Base-by-base conservation (phyloP, 2,113 vertebrate species). In the Daphoenositta chrysoptera region DNA sequence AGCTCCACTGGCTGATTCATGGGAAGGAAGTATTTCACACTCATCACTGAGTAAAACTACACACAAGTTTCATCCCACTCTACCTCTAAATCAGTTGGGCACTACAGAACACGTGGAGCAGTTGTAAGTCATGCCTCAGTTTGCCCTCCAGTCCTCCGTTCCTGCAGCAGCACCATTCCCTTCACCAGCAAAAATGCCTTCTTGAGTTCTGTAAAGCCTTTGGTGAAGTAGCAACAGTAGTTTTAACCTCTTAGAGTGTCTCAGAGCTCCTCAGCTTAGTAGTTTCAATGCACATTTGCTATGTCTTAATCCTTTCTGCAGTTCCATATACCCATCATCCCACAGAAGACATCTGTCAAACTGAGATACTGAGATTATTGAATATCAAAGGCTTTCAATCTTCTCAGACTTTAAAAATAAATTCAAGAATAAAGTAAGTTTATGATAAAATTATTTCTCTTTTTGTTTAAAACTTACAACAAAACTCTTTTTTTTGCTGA, bases 11-110 rank as follows among this genome's bases (percentile, higher is more conserved):
- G 11, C 1, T 21, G 31, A n/a, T 65, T 28, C 37, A 10, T 0
- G 0, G 3, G 20, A 17, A 82, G 9, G 26, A 72, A 48, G 9
- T 6, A 17, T 27, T 37, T 73, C 45, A 6, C 0, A 0, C 20
- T 69, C 22, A 12, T 6, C 53, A 21, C 57, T 7, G 45, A 51
- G 19, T n/a, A 37, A 82, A 73, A 23, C 5, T 13, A 9, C 15
- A 54, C 5, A 20, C 4, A 11, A 11, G 7, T 93, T 82, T 84
- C 17, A 18, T 40, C 31, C 22, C n/a, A 10, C 31, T 66, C 37
- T n/a, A 2, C 23, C 42, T 60, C 39, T 51, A 13, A 26, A 37
- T 61, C 56, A 6, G 5, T 5, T 22, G 15, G 12, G 9, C 10
- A 7, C 44, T 31, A 0, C 21, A 26, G 40, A 92, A 28, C 24